Base-by-base conservation (phyloP, 1,140 invertebrate species). In the Phymastichus coffea region DNA sequence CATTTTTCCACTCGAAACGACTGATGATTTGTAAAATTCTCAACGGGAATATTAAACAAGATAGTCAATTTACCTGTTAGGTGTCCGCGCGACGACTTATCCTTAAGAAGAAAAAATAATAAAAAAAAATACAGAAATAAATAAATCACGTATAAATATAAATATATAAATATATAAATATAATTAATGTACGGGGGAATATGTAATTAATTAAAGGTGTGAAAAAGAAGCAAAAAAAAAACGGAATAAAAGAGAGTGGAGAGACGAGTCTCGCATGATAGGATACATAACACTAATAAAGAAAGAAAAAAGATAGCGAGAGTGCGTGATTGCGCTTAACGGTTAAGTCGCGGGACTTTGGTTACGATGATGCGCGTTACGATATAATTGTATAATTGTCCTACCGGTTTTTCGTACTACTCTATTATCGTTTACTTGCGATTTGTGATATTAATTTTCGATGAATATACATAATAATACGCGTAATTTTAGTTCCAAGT, bases 1-100 rank as follows among this genome's bases (percentile, higher is more conserved):
- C 51, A 67, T 61, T 68, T 69, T 69, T 68, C 58, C 63, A 68
- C 64, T 67, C 64, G 58, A 72, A 66, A 70, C 73, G 74, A 77
- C 73, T 77, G 74, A 53, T 48, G 33, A 79, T 70, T 72, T 76
- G 70, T 75, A 77, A 78, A 75, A 76, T 73, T 77, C 71, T 74
- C 70, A 70, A 73, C 12, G 63, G 69, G 70, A 67, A 79, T 72
- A 73, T 70, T 76, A 73, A 71, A 61, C 12, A 6, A 37, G 70
- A 77, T 78, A 79, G 77, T 79, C 77, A 78, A 79, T 79, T 79
- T 75, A 77, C 70, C 65, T 71, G 64, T 75, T 76, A 77, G 74
- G 68, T 67, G 69, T 71, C 63, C 62, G 64, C 61, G 64, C 57
- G 63, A 67, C 62, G 59, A 63, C 70, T 70, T 66, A 60, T 65